These are phyloP conservation scores for Mesorhabditis sp. DNA, from an alignment of 2,888 invertebrate genomes.

Conservation along the genomic window DNA sequence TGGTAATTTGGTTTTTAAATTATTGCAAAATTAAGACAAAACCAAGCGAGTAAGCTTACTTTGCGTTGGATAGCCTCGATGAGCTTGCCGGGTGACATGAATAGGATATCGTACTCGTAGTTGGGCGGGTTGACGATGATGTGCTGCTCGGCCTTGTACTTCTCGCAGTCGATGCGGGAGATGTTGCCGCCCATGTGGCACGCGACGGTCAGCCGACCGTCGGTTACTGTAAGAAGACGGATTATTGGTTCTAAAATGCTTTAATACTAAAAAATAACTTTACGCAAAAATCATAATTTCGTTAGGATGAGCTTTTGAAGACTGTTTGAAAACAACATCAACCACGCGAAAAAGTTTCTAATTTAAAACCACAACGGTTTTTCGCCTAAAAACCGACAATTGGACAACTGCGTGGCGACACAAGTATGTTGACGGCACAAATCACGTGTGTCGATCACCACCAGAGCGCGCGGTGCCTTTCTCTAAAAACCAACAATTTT, in stretches of 20 bases:
- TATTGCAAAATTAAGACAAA: not conserved
- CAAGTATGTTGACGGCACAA: not conserved
- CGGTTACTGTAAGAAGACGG: no score
- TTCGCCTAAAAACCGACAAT: no score
- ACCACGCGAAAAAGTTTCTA: not conserved
- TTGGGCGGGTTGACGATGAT: no score
- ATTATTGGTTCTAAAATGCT: not conserved
- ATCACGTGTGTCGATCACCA: not conserved
- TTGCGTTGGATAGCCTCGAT: not conserved
- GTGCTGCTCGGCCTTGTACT: no score
- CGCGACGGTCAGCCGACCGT: not conserved
- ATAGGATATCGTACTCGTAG: slow-evolving; percentile 3
- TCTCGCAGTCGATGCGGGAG: no score
- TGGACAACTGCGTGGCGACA: not conserved
- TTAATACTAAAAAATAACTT: not conserved
- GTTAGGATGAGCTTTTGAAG: no score
- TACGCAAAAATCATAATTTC: not conserved
- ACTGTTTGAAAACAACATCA: not conserved
- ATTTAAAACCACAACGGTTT: not conserved
- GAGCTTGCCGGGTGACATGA: not conserved
- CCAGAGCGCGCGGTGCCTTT: not conserved
- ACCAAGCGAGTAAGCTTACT: not conserved
- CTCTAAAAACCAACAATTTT: not conserved
- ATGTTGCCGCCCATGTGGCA: not conserved
- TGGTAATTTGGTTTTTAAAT: not conserved